phyloP scores from a whole-genome alignment of 1,140 invertebrate genomes.

The Tetranychus cinnabarinus region DNA sequence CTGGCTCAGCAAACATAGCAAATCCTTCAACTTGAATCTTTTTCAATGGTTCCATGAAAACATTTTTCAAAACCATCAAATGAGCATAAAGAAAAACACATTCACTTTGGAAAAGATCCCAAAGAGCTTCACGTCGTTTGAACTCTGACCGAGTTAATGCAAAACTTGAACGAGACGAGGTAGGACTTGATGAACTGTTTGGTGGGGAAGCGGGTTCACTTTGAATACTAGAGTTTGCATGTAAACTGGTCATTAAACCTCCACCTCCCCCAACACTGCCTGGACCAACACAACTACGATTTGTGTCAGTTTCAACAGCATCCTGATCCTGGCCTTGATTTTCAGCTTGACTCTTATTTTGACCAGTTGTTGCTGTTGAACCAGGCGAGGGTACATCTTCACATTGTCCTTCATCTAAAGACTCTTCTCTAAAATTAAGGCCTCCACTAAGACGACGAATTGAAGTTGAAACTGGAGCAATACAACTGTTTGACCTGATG shows the following conservation, averaged over 20 bases:
- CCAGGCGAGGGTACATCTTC: neutral
- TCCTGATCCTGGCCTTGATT: too few relatives aligned
- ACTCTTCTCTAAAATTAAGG: neutral
- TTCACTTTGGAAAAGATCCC: constrained; percentile 44
- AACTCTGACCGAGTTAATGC: constrained; percentile 10
- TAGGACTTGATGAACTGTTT: neutral
- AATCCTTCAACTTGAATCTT: constrained; percentile 42
- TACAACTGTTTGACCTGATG: constrained; percentile 3
- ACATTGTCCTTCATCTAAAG: neutral
- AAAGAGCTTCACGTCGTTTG: constrained; percentile 29
- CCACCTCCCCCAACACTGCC: neutral
- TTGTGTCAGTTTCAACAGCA: neutral
- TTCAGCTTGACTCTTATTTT: too few relatives aligned
- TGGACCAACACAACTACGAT: neutral
- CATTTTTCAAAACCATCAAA: constrained; percentile 43
- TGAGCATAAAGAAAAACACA: constrained; percentile 40
- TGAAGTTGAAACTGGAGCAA: neutral
- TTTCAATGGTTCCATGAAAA: constrained; percentile 44
- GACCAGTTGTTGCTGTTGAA: neutral
- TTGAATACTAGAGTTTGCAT: neutral
- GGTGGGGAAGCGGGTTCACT: neutral
- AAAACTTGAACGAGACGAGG: constrained; percentile 4
- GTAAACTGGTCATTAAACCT: neutral
- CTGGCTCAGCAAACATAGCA: constrained; percentile 40
- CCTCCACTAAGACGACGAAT: constrained; percentile 1